These are phyloP conservation scores for Falco peregrinus DNA, from an alignment of 2,797 vertebrate species.

Conservation along the genomic window DNA sequence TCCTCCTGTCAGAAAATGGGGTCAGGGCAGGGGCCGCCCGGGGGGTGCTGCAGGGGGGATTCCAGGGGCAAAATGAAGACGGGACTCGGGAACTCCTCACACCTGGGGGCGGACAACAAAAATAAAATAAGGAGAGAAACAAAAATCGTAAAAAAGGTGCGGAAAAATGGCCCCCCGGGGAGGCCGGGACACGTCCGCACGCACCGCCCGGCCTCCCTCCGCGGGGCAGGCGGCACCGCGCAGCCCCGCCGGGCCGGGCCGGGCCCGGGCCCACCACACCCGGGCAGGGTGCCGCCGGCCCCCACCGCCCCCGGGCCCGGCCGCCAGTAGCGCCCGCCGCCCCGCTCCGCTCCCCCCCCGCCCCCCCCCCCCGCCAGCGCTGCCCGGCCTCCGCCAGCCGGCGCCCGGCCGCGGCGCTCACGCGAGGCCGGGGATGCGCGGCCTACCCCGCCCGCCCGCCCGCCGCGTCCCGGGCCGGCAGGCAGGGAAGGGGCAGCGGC, in stretches of 20 bases:
- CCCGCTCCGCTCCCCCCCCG: neutral
- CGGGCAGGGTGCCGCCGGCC: neutral
- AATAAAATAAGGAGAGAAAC: neutral
- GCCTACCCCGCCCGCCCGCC: too few relatives aligned
- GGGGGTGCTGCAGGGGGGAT: neutral
- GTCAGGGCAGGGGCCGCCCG: neutral
- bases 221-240: neutral
- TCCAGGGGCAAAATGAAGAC: neutral
- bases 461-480: too few relatives aligned
- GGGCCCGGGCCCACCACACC: neutral
- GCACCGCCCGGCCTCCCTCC: neutral
- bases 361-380: too few relatives aligned
- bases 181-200: constrained; percentile 26
- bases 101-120: neutral
- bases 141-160: neutral
- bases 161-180: neutral
- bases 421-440: constrained; percentile 72
- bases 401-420: constrained; percentile 45
- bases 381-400: neutral
- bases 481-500: neutral
- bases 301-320: neutral
- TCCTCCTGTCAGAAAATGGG: constrained; percentile 51
- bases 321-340: neutral
- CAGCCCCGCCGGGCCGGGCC: neutral
- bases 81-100: neutral